phyloP scores from a whole-genome alignment of 1,140 invertebrate species.

The Brachionus rotundiformis region DNA sequence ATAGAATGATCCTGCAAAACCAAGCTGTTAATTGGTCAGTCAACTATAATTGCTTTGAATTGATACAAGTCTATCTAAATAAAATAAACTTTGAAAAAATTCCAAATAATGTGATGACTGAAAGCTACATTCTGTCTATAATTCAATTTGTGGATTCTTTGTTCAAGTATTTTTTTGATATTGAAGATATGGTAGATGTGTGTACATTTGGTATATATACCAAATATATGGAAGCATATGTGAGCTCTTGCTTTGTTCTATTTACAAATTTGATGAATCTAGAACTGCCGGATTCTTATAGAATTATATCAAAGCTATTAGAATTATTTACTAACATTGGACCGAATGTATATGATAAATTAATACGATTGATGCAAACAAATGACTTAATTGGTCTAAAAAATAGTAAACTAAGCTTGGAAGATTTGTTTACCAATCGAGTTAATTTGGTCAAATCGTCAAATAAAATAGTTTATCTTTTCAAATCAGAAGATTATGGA shows the following conservation, averaged over 20 bases:
- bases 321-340: slow-evolving; percentile 17
- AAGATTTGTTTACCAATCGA: slow-evolving; percentile 38
- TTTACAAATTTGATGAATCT: slow-evolving; percentile 40
- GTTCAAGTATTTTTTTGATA: slow-evolving; percentile 36
- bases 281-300: slow-evolving; percentile 7
- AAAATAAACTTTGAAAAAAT: slow-evolving; percentile 5
- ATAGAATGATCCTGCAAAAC: slow-evolving; percentile 35
- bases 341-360: background rate
- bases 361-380: slow-evolving; percentile 5
- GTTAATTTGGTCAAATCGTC: slow-evolving; percentile 13
- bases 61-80: slow-evolving; percentile 23
- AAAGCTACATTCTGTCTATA: slow-evolving; percentile 1
- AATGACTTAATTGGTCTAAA: slow-evolving; percentile 24
- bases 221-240: slow-evolving; percentile 19
- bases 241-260: background rate
- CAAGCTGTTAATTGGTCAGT: slow-evolving; percentile 7
- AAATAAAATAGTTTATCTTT: background rate
- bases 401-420: background rate
- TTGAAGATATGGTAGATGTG: background rate
- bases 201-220: background rate
- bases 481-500: slow-evolving; percentile 20
- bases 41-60: slow-evolving; percentile 1
- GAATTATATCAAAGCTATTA: background rate
- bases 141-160: slow-evolving; percentile 18
- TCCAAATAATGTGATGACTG: background rate